Base-by-base conservation (phyloP, 1,140 invertebrate species). In the Drosophila sp. region DNA sequence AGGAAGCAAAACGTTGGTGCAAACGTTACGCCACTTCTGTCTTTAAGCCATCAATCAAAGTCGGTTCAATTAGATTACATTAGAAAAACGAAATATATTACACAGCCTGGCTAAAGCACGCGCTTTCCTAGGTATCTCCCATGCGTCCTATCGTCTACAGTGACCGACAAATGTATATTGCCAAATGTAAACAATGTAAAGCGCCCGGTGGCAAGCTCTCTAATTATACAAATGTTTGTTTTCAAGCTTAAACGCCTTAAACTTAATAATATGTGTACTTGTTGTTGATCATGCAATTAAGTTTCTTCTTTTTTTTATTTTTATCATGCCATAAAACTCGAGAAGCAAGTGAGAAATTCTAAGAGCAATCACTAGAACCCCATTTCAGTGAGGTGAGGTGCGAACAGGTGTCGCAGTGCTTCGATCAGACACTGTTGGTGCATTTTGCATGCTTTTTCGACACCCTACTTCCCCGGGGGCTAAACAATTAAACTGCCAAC, bases 201-300 rank as follows among this genome's bases (percentile, higher is more conserved):
- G 44, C 35, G 54, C 72, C 17, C 17, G 17, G 17, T 17, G 64
- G 64, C 35, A 58, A 68, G 64, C 64, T 64, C 66, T 76, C 7
- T 27, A 76, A 76, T 76, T 76, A 76, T 70, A 64, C 41, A 68
- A 38, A 69, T 76, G 73, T 76, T 76, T 76, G 60, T 44, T 76
- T 76, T 76, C 27, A 30, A 73, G 65, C 60, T 70, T 66, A 61
- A 29, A 66, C n/a, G 54, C 27, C 56, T 73, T 60, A 41, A 74
- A 56, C 32, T 44, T 58, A 33, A 47, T 29, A 41, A 61, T 50
- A 27, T 10, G 25, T 47, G 17, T 40, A 25, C 40, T 38, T 38
- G 25, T 50, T 65, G 54, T 38, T 74, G 65, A 72, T 66, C 55
- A 60, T 58, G n/a, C 44, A 74, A 70, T 66, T 44, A n/a, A 60